Conservation (phyloP, 1,140 invertebrate genomes). For the Macrocentrus cingulum region DNA sequence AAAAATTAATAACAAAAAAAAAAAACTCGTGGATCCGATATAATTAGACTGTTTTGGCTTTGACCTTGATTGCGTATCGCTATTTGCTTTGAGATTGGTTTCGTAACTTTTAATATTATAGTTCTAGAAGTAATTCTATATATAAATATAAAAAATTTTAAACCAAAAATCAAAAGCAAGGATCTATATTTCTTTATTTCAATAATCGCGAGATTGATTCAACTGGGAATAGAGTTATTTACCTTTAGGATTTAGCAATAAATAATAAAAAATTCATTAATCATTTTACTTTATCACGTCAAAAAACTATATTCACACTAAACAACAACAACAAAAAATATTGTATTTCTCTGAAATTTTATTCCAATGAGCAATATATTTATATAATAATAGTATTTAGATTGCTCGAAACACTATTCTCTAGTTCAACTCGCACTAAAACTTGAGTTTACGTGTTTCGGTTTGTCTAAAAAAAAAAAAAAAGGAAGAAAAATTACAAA, state of each 20-base stretch:
- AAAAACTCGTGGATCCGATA: conserved; percentile 45
- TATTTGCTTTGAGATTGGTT: conserved; percentile 59
- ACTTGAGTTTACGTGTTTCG: conserved; percentile 24
- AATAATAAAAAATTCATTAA: no score
- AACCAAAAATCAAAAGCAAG: no score
- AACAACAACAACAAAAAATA: no score
- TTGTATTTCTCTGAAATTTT: no score
- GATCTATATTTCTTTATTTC: conserved; percentile 39
- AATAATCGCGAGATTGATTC: conserved; percentile 41
- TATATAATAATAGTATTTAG: background rate
- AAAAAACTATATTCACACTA: background rate
- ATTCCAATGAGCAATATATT: no score
- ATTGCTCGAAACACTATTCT: conserved; percentile 36
- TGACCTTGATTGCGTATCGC: conserved; percentile 60
- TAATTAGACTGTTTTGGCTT: conserved; percentile 55
- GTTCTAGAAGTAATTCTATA: conserved; percentile 57
- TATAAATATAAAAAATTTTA: no score
- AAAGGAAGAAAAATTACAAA: background rate
- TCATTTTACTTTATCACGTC: no score
- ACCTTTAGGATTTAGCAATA: conserved; percentile 4
- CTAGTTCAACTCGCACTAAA: conserved; percentile 35
- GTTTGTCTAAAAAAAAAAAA: no score
- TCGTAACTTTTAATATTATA: conserved; percentile 54
- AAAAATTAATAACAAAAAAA: conserved; percentile 20
- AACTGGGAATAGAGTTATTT: conserved; percentile 42